Evolutionary conservation across 2,797 vertebrate genomes (phyloP), one percentile per base, ranked within the genome.

Genomic region (Hippocampus kuda): DNA sequence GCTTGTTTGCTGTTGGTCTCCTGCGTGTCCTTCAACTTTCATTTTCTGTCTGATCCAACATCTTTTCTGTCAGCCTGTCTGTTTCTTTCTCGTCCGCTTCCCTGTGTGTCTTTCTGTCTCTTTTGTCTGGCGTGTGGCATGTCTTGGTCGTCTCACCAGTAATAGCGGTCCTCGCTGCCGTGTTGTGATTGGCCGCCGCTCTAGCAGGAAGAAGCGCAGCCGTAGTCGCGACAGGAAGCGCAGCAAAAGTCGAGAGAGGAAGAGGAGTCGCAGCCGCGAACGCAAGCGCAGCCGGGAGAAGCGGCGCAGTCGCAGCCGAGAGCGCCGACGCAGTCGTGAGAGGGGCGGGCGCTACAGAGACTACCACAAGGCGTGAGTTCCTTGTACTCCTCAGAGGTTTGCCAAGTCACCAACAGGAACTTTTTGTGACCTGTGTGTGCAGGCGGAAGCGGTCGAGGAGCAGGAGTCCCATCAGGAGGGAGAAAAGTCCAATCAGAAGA

Each of bases 381-480:
- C 53, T n/a, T 3, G 2, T 59, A 38, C 34, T 38, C 34, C 34
- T 38, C 34, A 7, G 34, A 38, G 34, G 34, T 38, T 38, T 38
- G 34, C 34, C 34, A 38, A 38, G 34, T 38, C 26, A 67, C 3
- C 38, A 54, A 56, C 4, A 20, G 38, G 27, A 61, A 16, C 5
- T 34, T 44, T 13, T 18, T 49, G 8, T 54, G 46, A 16, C 44
- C 5, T 71, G 57, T 72, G 53, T 72, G 63, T 81, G 57, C 83
- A 94, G 92, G 77, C 92, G 92, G 54, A 90, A 89, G 67, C 90
- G 91, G 22, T 97, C 95, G 18, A 92, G 89, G 87, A 98, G 94
- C 85, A 94, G 91, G 90, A 98, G 94, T 82, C 96, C 95, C n/a
- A 89, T 94, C 81, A 94, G 87, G 84, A 96, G 93, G 91, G 96